Evolutionary conservation across 2,797 vertebrate genomes (phyloP).

Genomic region (Coccyzus lansbergi): DNA sequence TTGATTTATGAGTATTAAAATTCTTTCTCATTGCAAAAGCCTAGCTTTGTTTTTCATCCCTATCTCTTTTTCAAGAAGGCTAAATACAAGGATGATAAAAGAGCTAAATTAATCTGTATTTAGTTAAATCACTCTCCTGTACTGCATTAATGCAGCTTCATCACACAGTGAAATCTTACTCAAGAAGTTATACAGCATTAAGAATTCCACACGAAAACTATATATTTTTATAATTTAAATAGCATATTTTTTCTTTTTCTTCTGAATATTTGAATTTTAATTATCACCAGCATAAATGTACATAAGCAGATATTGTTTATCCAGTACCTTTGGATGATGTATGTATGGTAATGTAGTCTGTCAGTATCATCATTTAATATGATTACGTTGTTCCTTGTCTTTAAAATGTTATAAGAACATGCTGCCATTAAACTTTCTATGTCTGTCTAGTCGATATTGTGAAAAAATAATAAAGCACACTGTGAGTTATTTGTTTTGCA

Average conservation of each 20-base stretch:
- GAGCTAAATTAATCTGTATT: conserved; percentile 35
- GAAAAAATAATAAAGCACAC: conserved; percentile 76
- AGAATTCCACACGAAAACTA: background rate
- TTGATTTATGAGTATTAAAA: conserved; percentile 24
- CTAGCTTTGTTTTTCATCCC: conserved; percentile 2
- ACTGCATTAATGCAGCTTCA: conserved; percentile 44
- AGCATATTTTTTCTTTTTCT: conserved; percentile 47
- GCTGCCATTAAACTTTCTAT: conserved; percentile 68
- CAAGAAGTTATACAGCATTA: conserved; percentile 46
- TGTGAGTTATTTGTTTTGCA: conserved; percentile 57
- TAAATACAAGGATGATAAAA: background rate
- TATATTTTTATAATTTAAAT: conserved; percentile 73
- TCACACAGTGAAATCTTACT: conserved; percentile 20
- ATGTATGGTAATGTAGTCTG: conserved; percentile 69
- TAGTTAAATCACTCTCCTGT: conserved; percentile 20
- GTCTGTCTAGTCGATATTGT: conserved; percentile 73
- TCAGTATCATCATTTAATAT: conserved; percentile 65
- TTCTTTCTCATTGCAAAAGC: background rate
- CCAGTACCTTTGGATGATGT: conserved; percentile 61
- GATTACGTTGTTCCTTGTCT: conserved; percentile 70
- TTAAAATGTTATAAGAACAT: conserved; percentile 68
- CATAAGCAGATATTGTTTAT: conserved; percentile 61
- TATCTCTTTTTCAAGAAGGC: background rate
- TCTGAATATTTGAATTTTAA: conserved; percentile 67
- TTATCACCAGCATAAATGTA: conserved; percentile 67